A percentile compares a stretch with the other conserved stretches of the same genome.
Evolutionary conservation across 1,140 invertebrate genomes (phyloP).

Genomic region (Melipona quadrifasciata): DNA sequence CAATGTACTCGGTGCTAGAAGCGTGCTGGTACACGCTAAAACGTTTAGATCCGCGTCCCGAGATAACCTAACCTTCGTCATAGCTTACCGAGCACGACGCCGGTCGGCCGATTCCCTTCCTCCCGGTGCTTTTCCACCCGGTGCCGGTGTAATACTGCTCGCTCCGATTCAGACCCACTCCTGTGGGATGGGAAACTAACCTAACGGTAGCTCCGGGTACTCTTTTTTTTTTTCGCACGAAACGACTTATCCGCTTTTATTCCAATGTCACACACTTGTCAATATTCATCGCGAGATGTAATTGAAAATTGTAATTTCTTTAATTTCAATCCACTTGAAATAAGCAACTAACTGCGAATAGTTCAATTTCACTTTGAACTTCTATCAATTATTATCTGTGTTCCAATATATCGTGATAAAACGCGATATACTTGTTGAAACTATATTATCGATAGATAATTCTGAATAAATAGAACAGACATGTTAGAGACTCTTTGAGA

Average conservation of each 20-base stretch:
- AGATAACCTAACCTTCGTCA: slow-evolving; percentile 80
- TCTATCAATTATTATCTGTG: no score
- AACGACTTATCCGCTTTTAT: background rate
- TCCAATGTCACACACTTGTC: background rate
- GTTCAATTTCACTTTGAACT: no score
- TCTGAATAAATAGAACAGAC: no score
- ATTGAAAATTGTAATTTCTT: no score
- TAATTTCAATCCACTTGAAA: background rate
- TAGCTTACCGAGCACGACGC: slow-evolving; percentile 79
- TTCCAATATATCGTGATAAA: no score
- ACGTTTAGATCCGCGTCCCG: slow-evolving; percentile 76
- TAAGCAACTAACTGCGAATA: no score
- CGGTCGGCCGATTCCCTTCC: slow-evolving; percentile 61
- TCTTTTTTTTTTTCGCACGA: background rate
- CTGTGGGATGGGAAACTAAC: slow-evolving; percentile 4
- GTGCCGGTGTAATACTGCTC: background rate
- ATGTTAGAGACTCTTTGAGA: no score
- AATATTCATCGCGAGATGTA: no score
- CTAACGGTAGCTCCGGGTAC: slow-evolving; percentile 18
- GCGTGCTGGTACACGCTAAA: slow-evolving; percentile 70
- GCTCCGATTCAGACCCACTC: background rate
- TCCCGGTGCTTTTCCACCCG: slow-evolving; percentile 24
- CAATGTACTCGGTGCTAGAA: slow-evolving; percentile 67
- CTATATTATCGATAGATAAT: no score
- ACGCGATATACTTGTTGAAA: no score